These are phyloP conservation scores for Metopia argyrocephala DNA, from an alignment of 2,888 invertebrate genomes.

Conservation along the genomic window DNA sequence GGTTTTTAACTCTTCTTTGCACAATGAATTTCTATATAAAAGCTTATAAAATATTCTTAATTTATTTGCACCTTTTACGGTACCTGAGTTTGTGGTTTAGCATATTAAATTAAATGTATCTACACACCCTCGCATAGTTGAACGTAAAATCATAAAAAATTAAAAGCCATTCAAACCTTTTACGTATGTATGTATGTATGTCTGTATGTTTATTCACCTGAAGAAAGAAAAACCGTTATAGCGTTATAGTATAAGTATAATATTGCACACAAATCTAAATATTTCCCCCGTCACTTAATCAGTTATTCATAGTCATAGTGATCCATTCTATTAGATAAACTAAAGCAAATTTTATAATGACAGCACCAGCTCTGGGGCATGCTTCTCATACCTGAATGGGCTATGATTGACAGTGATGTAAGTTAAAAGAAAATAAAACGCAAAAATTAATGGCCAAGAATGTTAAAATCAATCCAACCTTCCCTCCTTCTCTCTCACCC, in stretches of 20 bases:
- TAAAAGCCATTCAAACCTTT: background rate
- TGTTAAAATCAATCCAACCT: background rate
- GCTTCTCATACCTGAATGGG: slow-evolving; percentile 21
- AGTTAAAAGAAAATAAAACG: slow-evolving; percentile 8
- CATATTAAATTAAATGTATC: slow-evolving; percentile 51
- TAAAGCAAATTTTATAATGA: slow-evolving; percentile 45
- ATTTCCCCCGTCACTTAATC: background rate
- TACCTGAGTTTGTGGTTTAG: slow-evolving; percentile 48
- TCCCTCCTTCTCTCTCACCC: background rate
- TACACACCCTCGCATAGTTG: slow-evolving; percentile 43
- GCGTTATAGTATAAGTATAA: too few relatives aligned
- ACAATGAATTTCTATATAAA: background rate
- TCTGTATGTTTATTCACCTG: too few relatives aligned
- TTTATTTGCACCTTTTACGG: slow-evolving; percentile 47
- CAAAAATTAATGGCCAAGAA: background rate
- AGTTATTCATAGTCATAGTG: background rate
- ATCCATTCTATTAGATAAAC: slow-evolving; percentile 52
- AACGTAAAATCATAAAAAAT: background rate
- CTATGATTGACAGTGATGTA: slow-evolving; percentile 26
- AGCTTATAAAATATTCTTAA: slow-evolving; percentile 32
- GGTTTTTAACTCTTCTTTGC: background rate
- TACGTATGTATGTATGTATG: too few relatives aligned
- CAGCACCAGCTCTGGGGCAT: slow-evolving; percentile 21
- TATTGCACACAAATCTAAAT: slow-evolving; percentile 24
- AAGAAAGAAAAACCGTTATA: slow-evolving; percentile 22